These are phyloP conservation scores for Corydoras maculifer DNA, from an alignment of 2,113 vertebrate species.

Conservation along the genomic window DNA sequence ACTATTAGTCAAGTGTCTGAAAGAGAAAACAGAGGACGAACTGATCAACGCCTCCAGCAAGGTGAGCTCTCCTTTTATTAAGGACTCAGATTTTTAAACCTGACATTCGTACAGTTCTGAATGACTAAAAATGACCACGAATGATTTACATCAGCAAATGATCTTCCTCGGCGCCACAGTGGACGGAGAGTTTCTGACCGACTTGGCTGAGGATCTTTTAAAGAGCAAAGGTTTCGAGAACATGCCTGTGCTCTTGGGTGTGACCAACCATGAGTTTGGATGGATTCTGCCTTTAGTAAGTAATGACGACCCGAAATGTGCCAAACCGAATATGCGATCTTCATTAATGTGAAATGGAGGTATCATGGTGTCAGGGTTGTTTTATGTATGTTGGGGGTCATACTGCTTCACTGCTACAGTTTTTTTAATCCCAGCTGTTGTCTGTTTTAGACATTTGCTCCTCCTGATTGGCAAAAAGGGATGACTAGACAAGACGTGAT, in stretches of 20 bases:
- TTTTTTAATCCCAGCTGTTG: not conserved
- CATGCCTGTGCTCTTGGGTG: slow-evolving; percentile 68
- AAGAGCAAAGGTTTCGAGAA: slow-evolving; percentile 56
- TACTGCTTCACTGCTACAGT: not conserved
- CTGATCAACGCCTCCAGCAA: slow-evolving; percentile 48
- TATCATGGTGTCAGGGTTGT: no score
- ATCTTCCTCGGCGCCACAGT: slow-evolving; percentile 53
- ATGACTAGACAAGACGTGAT: slow-evolving; percentile 53
- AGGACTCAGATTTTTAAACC: no score
- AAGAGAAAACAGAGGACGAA: slow-evolving; percentile 59
- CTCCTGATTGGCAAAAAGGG: slow-evolving; percentile 59
- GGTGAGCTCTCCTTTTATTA: slow-evolving; percentile 33
- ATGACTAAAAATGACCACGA: not conserved
- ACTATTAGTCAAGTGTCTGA: slow-evolving; percentile 63
- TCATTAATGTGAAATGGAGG: no score
- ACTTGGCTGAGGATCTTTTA: slow-evolving; percentile 57
- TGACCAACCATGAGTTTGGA: slow-evolving; percentile 73
- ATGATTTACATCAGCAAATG: slow-evolving; percentile 19
- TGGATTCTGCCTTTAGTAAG: slow-evolving; percentile 62
- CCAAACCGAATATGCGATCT: not conserved
- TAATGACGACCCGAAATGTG: not conserved
- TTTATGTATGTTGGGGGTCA: no score
- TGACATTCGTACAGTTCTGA: not conserved
- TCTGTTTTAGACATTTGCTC: slow-evolving; percentile 48
- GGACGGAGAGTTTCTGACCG: slow-evolving; percentile 66